A percentile compares a stretch with the other conserved stretches of the same genome.
phyloP scores from a whole-genome alignment of 2,113 vertebrate genomes.

The Corydoras maculifer region DNA sequence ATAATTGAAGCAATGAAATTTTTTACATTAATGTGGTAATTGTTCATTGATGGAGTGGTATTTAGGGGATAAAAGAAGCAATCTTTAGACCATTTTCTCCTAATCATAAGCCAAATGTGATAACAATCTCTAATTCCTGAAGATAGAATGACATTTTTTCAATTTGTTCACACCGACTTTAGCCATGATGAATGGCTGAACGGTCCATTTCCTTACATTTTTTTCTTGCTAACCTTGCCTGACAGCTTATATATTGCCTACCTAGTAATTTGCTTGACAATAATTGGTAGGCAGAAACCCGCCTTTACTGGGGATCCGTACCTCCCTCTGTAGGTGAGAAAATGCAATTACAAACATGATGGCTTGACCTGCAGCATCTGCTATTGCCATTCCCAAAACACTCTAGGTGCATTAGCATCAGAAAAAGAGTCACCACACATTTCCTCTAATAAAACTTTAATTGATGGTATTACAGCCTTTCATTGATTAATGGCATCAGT shows the following conservation, averaged over 20 bases:
- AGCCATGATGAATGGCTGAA: conserved; percentile 90
- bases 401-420: conserved; percentile 67
- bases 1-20: conserved; percentile 20
- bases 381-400: conserved; percentile 46
- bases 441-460: conserved; percentile 81
- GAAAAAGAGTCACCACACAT: conserved; percentile 70
- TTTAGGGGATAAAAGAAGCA: conserved; percentile 28
- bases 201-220: conserved; percentile 80
- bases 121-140: conserved; percentile 72
- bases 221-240: conserved; percentile 87
- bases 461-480: conserved; percentile 83
- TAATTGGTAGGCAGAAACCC: conserved; percentile 90
- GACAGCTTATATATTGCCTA: conserved; percentile 94
- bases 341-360: conserved; percentile 85
- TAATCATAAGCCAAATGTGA: conserved; percentile 55
- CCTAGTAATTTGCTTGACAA: conserved; percentile 89
- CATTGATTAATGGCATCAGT: conserved; percentile 88
- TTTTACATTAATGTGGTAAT: conserved; percentile 6
- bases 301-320: conserved; percentile 93
- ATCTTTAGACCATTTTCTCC: conserved; percentile 11
- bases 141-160: conserved; percentile 77
- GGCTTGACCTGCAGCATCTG: conserved; percentile 76
- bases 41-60: conserved; percentile 35
- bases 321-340: conserved; percentile 99
- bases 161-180: conserved; percentile 75